These are phyloP conservation scores for Homarus gammarus DNA, from an alignment of 2,888 invertebrate genomes.

Conservation along the genomic window DNA sequence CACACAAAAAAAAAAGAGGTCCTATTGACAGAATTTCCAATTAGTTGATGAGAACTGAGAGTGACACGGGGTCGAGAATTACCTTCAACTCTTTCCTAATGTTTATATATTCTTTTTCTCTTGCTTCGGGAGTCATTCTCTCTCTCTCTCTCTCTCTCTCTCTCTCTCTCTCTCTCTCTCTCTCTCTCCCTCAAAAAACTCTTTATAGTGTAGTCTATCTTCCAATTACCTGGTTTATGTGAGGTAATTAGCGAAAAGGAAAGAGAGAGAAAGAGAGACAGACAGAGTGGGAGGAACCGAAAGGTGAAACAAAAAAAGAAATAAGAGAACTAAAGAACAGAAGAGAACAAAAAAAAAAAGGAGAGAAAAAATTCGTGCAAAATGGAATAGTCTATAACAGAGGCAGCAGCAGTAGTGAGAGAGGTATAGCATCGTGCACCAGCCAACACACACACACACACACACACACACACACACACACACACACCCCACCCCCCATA, in stretches of 20 bases:
- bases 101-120: no score
- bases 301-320: neutral
- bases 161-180: no score
- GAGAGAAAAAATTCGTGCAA: neutral
- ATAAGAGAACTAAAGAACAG: neutral
- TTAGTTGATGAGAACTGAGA: conserved; percentile 58
- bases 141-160: no score
- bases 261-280: neutral
- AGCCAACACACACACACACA: no score
- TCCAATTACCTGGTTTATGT: no score
- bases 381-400: neutral
- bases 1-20: conserved; percentile 52
- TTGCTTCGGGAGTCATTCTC: no score
- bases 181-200: no score
- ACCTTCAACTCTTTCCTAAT: neutral
- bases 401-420: no score
- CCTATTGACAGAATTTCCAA: conserved; percentile 65
- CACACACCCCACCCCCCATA: no score
- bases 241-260: neutral
- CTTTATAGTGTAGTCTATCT: no score
- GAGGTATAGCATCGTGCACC: conserved; percentile 4
- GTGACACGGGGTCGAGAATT: conserved; percentile 44
- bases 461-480: no score
- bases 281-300: neutral
- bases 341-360: conserved; percentile 6